These are phyloP conservation scores for Saguinus midas DNA, from an alignment of 2,113 vertebrate species.

Conservation along the genomic window DNA sequence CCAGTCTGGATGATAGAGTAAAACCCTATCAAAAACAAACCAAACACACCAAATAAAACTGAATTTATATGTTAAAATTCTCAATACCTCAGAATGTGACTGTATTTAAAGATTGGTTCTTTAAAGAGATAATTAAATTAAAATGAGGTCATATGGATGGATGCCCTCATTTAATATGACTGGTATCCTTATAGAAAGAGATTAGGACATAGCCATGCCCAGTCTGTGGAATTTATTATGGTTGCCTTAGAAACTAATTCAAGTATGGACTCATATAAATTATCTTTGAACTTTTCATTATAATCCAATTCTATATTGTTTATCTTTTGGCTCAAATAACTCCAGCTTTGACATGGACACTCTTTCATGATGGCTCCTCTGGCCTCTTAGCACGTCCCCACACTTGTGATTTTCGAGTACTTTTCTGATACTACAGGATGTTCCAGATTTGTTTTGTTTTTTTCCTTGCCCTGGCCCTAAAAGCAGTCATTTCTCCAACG, in stretches of 20 bases:
- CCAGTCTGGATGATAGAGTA: too few species aligned
- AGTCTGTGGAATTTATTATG: not conserved
- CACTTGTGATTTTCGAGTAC: not conserved
- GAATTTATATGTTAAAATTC: not conserved
- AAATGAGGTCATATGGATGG: not conserved
- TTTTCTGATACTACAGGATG: not conserved
- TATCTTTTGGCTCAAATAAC: not conserved
- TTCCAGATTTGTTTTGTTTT: not conserved
- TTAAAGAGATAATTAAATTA: not conserved
- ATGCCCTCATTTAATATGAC: rapidly evolving
- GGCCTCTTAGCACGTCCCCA: rapidly evolving
- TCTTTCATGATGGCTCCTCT: too few species aligned
- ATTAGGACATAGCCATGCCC: rapidly evolving
- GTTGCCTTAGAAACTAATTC: not conserved
- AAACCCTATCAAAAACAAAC: too few species aligned
- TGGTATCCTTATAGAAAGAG: not conserved
- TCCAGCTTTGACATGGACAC: not conserved
- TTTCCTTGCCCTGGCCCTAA: not conserved
- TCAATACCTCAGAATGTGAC: not conserved
- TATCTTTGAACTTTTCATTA: not conserved
- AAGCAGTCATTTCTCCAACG: not conserved
- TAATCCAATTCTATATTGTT: rapidly evolving
- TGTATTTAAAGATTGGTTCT: not conserved
- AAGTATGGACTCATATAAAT: rapidly evolving
- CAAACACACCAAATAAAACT: too few species aligned